Evolutionary conservation across 2,888 invertebrate genomes (phyloP), one percentile per base, ranked within the genome.

Genomic region (Criorhina ranunculi): DNA sequence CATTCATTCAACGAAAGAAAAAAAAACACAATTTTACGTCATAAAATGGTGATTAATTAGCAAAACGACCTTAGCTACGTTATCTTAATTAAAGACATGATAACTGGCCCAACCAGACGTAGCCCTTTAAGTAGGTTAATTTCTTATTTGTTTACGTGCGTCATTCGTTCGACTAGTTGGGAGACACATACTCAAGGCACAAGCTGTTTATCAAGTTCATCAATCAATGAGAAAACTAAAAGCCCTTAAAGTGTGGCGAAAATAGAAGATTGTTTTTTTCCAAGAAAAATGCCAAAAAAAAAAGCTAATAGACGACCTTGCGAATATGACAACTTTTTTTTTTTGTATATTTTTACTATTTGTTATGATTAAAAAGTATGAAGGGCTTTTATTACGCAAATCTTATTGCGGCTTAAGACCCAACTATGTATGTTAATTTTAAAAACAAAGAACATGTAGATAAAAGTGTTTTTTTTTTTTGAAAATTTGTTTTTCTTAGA

Each of bases 61-160:
- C 40, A 1, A 17, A 7, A 24, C 24, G 37, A 57, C 57, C 57
- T 57, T 12, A 40, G 37, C 12, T 31, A 19, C 51, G 12, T 9
- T 19, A 35, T 37, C 57, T 59, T 42, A 40, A 57, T 46, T 46
- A 46, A 46, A 37, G 19, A 19, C 12, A 31, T 11, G 29, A 40
- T 24, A 42, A 59, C 40, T 9, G n/a, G n/a, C 8, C 40, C 24
- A 11, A 8, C 40, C 40, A 40, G 42, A 31, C 42, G 40, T 24
- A 31, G 51, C 51, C 51, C 51, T 51, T 51, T 12, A 51, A 51
- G 29, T 51, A 12, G 51, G 51, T 51, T 51, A 51, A 51, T 29
- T 51, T 51, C 29, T 51, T 51, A 51, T 29, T 31, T 51, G n/a
- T 51, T 51, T 11, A 24, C 49, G 5, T 49, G 49, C 49, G 49